Conservation (phyloP, 2,888 invertebrate species). For the Limenitis camilla region DNA sequence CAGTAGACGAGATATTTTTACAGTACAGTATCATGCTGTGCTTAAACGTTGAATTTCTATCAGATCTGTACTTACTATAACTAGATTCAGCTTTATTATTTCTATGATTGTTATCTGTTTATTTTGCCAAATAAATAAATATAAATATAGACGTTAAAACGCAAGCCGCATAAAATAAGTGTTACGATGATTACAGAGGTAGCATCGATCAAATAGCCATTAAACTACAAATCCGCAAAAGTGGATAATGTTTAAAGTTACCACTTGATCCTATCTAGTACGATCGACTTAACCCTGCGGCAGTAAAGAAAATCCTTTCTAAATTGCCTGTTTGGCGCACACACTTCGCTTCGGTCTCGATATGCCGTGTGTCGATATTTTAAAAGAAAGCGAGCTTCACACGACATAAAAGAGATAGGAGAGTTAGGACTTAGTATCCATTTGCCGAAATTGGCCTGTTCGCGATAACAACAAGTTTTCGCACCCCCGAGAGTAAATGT, state of each 20-base stretch:
- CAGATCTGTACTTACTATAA: neutral
- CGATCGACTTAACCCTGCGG: conserved; percentile 36
- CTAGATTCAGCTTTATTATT: too few relatives aligned
- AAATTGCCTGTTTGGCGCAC: conserved; percentile 56
- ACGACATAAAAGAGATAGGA: conserved; percentile 69
- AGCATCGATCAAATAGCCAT: conserved; percentile 4
- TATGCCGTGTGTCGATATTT: conserved; percentile 63
- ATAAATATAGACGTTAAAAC: too few relatives aligned
- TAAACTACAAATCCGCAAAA: conserved; percentile 21
- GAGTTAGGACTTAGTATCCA: conserved; percentile 74
- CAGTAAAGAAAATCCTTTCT: conserved; percentile 65
- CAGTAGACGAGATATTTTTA: too few relatives aligned
- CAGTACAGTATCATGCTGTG: too few relatives aligned
- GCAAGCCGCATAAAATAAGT: too few relatives aligned
- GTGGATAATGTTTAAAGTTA: conserved; percentile 34
- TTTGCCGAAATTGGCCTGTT: conserved; percentile 74
- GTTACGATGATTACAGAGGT: neutral
- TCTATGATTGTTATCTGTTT: too few relatives aligned
- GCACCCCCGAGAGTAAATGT: conserved; percentile 72
- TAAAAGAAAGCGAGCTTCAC: conserved; percentile 58
- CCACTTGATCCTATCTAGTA: conserved; percentile 26
- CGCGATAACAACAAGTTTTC: conserved; percentile 74
- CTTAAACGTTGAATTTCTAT: too few relatives aligned
- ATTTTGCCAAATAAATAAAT: too few relatives aligned
- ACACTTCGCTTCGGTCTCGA: conserved; percentile 39